Percentiles rank a stretch among this genome's conserved stretches.
Conservation (phyloP, 2,113 vertebrate species). For the Anser brachyrhynchus region DNA sequence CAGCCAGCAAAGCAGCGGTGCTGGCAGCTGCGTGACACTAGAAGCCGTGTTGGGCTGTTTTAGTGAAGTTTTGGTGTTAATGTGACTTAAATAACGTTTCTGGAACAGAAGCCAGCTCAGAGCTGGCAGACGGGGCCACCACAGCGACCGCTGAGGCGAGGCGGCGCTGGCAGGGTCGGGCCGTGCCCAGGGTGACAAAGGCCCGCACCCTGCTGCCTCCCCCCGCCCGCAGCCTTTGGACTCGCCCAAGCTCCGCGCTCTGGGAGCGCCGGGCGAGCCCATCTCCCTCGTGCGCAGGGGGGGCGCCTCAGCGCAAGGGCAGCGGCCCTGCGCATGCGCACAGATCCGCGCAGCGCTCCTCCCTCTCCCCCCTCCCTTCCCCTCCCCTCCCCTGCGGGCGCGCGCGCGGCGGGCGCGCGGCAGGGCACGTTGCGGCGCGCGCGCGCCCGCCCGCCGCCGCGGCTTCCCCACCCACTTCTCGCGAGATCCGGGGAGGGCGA, state of each 20-base stretch:
- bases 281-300: too few species aligned
- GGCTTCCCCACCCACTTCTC: background rate
- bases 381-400: background rate
- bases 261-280: background rate
- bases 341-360: background rate
- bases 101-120: background rate
- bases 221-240: background rate
- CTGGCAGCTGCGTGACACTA: background rate
- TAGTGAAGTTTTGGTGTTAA: background rate
- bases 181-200: too few species aligned
- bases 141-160: accelerated
- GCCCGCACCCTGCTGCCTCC: accelerated
- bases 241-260: background rate
- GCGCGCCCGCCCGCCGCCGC: background rate
- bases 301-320: too few species aligned
- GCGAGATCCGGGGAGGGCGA: background rate
- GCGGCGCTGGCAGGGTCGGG: too few species aligned
- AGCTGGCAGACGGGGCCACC: accelerated
- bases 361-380: background rate
- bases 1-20: background rate
- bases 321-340: background rate
- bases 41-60: background rate
- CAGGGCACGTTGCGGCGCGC: too few species aligned
- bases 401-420: too few species aligned
- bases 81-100: background rate